Conservation (phyloP, 1,140 invertebrate genomes). For the Heterodera carotae region DNA sequence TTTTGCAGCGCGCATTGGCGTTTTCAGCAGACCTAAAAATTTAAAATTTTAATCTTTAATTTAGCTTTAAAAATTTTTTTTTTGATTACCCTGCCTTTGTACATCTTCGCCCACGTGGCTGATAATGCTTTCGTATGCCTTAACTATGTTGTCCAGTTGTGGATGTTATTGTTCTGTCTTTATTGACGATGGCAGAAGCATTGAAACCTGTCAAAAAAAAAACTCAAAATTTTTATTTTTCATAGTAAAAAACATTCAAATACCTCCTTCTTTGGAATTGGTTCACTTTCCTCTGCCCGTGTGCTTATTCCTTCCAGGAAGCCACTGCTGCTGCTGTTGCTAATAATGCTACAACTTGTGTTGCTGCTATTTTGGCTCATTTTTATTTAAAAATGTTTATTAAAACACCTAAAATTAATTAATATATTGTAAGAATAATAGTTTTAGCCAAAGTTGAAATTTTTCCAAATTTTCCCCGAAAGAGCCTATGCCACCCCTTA, state of each 20-base stretch:
- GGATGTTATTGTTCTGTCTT: neutral
- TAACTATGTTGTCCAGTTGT: constrained; percentile 38
- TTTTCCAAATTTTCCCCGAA: neutral
- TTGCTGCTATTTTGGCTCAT: constrained; percentile 1
- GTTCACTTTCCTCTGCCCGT: constrained; percentile 20
- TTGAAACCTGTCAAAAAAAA: constrained; percentile 7
- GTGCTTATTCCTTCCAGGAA: constrained; percentile 26
- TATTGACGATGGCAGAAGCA: neutral
- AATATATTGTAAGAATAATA: neutral
- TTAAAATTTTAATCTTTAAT: neutral
- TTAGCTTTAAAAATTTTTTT: neutral
- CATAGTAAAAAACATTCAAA: neutral
- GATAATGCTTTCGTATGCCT: constrained; percentile 56
- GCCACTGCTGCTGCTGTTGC: constrained; percentile 34
- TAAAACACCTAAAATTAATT: too few species aligned
- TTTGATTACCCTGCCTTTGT: constrained; percentile 74
- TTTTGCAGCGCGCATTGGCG: constrained; percentile 94
- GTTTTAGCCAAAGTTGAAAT: neutral
- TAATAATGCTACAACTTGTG: constrained; percentile 19
- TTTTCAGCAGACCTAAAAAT: constrained; percentile 78
- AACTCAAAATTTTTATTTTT: constrained; percentile 4
- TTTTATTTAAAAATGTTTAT: neutral
- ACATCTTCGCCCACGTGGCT: constrained; percentile 84
- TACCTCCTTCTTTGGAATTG: neutral
- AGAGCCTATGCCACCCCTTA: neutral